phyloP scores from a whole-genome alignment of 2,113 vertebrate species.

The Desmodus rotundus region DNA sequence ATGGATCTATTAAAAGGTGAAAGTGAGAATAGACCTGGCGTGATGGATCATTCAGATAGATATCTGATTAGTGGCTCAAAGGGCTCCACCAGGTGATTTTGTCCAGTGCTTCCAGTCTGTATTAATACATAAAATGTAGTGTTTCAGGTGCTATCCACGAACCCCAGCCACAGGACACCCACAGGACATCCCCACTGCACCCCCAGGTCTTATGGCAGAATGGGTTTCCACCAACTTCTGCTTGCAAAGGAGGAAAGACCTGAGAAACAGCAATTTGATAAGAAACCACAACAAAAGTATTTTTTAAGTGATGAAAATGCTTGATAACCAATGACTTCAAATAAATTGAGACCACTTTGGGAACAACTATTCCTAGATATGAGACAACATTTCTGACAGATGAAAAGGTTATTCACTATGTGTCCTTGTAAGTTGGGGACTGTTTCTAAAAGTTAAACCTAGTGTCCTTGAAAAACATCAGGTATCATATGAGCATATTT shows the following conservation, averaged over 20 bases:
- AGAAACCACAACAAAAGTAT: background rate
- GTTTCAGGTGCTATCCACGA: background rate
- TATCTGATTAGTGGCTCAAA: background rate
- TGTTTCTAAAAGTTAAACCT: background rate
- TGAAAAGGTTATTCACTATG: background rate
- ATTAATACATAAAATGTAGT: background rate
- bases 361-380: background rate
- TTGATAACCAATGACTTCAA: background rate
- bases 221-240: background rate
- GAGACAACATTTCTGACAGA: background rate
- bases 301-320: background rate
- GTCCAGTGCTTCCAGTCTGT: background rate
- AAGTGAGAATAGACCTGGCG: background rate
- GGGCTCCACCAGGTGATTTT: background rate
- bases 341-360: background rate
- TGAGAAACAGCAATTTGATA: background rate
- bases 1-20: background rate
- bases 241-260: background rate
- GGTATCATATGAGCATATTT: background rate
- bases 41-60: background rate
- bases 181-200: accelerated
- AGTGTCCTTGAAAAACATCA: background rate
- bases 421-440: background rate
- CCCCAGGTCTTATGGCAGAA: background rate
- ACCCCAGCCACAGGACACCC: accelerated